Conservation (phyloP, 2,888 invertebrate species). For the Trichopoda pennipes region DNA sequence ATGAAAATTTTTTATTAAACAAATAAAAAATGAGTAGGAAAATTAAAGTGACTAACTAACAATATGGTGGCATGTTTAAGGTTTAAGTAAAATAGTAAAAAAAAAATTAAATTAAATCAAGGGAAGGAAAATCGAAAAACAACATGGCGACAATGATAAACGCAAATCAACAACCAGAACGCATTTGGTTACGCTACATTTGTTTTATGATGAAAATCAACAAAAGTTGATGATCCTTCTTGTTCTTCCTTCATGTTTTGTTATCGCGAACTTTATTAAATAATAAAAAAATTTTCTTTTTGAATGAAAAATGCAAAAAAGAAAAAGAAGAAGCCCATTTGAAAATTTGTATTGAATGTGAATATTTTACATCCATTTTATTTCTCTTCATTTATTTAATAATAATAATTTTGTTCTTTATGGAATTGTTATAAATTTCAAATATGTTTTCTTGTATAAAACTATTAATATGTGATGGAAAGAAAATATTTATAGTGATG, state of each 20-base stretch:
- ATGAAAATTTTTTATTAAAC: slow-evolving; percentile 66
- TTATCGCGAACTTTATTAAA: slow-evolving; percentile 26
- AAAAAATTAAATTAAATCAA: background rate
- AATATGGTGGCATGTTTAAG: slow-evolving; percentile 65
- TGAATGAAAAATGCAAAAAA: background rate
- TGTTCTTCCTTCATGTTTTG: slow-evolving; percentile 13
- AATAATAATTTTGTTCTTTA: background rate
- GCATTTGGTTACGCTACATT: slow-evolving; percentile 70
- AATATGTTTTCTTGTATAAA: too few species aligned
- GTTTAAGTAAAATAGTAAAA: slow-evolving; percentile 22
- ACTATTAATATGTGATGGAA: too few species aligned
- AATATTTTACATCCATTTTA: background rate
- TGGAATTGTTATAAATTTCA: slow-evolving; percentile 6
- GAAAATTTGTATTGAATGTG: background rate
- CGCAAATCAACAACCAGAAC: slow-evolving; percentile 64
- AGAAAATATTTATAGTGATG: too few species aligned
- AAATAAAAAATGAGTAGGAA: slow-evolving; percentile 68
- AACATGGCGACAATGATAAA: slow-evolving; percentile 58
- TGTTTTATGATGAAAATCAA: slow-evolving; percentile 66
- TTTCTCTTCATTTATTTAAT: slow-evolving; percentile 78
- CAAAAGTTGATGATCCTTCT: slow-evolving; percentile 53
- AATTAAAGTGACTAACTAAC: slow-evolving; percentile 60
- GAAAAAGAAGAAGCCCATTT: background rate
- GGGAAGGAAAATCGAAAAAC: slow-evolving; percentile 11
- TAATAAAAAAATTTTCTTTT: slow-evolving; percentile 5